phyloP scores from a whole-genome alignment of 2,113 vertebrate genomes.

The Tragelaphus imberbis region DNA sequence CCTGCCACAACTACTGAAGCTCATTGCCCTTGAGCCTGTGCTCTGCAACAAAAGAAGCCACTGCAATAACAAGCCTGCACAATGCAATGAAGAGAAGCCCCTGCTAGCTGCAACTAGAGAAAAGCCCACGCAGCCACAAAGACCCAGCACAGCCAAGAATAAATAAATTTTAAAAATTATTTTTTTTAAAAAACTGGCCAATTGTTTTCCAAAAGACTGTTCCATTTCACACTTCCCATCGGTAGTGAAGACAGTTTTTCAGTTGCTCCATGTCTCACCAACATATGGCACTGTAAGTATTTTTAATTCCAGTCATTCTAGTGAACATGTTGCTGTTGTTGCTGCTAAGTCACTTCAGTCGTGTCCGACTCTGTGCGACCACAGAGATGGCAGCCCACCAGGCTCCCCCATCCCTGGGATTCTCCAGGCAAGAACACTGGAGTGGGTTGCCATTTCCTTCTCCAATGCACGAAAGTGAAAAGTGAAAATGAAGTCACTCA shows the following conservation, averaged over 20 bases:
- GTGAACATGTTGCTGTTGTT: neutral
- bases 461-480: too few relatives aligned
- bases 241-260: neutral
- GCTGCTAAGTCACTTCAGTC: too few relatives aligned
- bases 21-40: neutral
- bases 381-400: too few relatives aligned
- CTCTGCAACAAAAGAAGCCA: neutral
- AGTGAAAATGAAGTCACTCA: too few relatives aligned
- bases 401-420: too few relatives aligned
- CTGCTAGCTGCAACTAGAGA: neutral
- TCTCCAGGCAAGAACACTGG: too few relatives aligned
- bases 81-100: neutral
- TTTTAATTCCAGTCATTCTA: neutral
- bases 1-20: neutral
- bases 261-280: neutral
- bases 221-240: neutral
- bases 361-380: too few relatives aligned
- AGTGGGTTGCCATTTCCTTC: too few relatives aligned
- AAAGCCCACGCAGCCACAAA: neutral
- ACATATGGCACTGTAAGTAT: neutral
- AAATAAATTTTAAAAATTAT: neutral
- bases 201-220: neutral
- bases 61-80: neutral
- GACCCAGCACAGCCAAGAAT: neutral
- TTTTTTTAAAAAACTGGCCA: neutral